A percentile compares a stretch with the other conserved stretches of the same genome.
Evolutionary conservation across 2,888 invertebrate species (phyloP).

Genomic region (Melanostoma mellinum): DNA sequence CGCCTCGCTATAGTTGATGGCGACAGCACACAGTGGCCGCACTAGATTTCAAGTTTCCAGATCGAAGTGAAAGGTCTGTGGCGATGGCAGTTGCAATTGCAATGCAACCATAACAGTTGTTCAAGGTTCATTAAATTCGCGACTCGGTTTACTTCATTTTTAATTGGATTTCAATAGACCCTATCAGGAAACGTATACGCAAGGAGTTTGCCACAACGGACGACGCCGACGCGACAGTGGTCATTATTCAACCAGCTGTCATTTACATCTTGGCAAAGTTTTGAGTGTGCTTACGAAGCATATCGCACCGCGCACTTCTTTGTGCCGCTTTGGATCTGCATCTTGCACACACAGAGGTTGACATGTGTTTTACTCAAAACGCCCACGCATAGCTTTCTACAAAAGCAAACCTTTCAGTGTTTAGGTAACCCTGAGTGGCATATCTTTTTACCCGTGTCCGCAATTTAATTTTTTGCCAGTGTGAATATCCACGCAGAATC

Average conservation of each 20-base stretch:
- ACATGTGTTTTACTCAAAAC: constrained; percentile 58
- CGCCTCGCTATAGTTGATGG: too few species aligned
- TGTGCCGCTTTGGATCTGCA: constrained; percentile 40
- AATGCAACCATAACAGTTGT: constrained; percentile 29
- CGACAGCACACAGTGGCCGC: constrained; percentile 14
- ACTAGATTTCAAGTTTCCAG: constrained; percentile 1
- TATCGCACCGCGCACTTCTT: constrained; percentile 42
- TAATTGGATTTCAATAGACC: constrained; percentile 72
- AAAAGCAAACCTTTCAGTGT: constrained; percentile 36
- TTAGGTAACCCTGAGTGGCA: constrained; percentile 50
- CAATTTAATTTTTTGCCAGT: constrained; percentile 36
- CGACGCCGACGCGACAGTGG: constrained; percentile 27
- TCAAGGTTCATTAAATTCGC: constrained; percentile 68
- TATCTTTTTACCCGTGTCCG: constrained; percentile 54
- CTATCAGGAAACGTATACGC: constrained; percentile 58
- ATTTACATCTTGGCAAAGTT: constrained; percentile 43
- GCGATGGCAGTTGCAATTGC: constrained; percentile 22
- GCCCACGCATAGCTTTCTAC: constrained; percentile 64
- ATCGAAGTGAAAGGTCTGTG: constrained; percentile 59
- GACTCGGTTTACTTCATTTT: constrained; percentile 47
- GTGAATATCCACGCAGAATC: constrained; percentile 50
- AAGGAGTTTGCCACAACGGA: constrained; percentile 34
- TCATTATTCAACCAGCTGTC: constrained; percentile 65
- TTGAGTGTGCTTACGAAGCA: constrained; percentile 48
- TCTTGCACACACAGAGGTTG: constrained; percentile 45